phyloP scores from a whole-genome alignment of 1,140 invertebrate genomes.

The silkworm (Bombyx mori) region DNA sequence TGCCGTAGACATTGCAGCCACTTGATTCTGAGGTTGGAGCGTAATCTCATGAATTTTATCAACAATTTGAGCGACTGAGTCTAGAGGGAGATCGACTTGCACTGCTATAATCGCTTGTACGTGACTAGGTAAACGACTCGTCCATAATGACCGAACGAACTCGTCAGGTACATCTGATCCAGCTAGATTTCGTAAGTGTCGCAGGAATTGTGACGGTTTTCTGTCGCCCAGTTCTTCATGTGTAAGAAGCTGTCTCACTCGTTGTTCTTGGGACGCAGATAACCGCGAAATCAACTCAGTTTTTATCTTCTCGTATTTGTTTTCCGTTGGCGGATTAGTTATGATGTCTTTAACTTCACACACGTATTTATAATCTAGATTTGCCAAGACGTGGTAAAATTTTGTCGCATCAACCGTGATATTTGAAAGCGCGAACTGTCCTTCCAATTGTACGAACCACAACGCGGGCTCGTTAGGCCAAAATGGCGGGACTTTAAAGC shows the following conservation, averaged over 20 bases:
- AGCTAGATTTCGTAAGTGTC: constrained; percentile 2
- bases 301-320: constrained; percentile 12
- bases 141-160: neutral
- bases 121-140: neutral
- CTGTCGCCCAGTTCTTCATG: constrained; percentile 12
- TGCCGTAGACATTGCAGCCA: neutral
- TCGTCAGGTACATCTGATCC: neutral
- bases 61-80: neutral
- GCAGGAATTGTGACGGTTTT: constrained; percentile 10
- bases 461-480: constrained; percentile 8
- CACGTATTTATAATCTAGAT: constrained; percentile 6
- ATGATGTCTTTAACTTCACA: constrained; percentile 9
- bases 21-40: neutral
- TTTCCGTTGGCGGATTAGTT: constrained; percentile 5
- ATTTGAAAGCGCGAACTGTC: constrained; percentile 9
- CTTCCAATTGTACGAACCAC: constrained; percentile 7
- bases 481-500: constrained; percentile 18
- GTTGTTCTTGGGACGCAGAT: constrained; percentile 8
- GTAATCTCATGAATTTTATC: neutral
- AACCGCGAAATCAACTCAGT: constrained; percentile 11
- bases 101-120: neutral
- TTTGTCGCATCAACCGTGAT: constrained; percentile 16
- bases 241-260: constrained; percentile 6
- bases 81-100: neutral
- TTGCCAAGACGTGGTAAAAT: constrained; percentile 13